These are phyloP conservation scores for Tetraodon nigroviridis DNA, from an alignment of 2,113 vertebrate species.

Conservation along the genomic window DNA sequence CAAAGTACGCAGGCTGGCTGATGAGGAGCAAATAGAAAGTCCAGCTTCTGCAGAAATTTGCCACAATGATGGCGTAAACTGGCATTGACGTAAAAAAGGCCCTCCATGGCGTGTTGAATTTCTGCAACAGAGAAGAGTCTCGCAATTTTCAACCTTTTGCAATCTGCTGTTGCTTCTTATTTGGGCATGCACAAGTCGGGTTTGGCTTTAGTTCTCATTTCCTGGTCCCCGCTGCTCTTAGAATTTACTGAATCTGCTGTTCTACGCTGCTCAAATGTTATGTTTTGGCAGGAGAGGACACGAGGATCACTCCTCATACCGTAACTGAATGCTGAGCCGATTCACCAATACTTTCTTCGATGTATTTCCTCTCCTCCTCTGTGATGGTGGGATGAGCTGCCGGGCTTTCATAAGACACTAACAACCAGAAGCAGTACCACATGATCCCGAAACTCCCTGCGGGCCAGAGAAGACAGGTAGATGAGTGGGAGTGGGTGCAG, in stretches of 20 bases:
- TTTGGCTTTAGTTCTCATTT: too few relatives aligned
- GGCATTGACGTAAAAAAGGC: constrained; percentile 92
- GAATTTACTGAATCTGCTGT: too few relatives aligned
- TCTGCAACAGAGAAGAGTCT: constrained; percentile 63
- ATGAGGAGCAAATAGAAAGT: constrained; percentile 91
- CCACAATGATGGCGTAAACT: constrained; percentile 89
- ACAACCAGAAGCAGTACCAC: constrained; percentile 98
- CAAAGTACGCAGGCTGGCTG: constrained; percentile 90
- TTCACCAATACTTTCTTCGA: constrained; percentile 95
- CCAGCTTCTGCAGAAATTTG: constrained; percentile 91
- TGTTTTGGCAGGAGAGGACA: neutral
- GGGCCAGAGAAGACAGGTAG: neutral
- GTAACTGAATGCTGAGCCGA: constrained; percentile 77
- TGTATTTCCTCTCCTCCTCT: constrained; percentile 91
- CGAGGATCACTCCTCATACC: constrained; percentile 33
- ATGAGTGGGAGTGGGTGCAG: neutral
- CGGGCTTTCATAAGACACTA: constrained; percentile 97
- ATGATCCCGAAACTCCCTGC: constrained; percentile 89
- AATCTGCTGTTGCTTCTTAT: neutral
- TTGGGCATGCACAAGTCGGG: neutral
- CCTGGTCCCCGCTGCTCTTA: too few relatives aligned
- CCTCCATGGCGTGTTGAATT: constrained; percentile 86
- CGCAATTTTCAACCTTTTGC: neutral
- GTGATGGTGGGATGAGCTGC: constrained; percentile 94
- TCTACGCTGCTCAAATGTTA: neutral